Evolutionary conservation across 1,140 invertebrate genomes (phyloP), one percentile per base, ranked within the genome.

Genomic region (Atta cephalotes): DNA sequence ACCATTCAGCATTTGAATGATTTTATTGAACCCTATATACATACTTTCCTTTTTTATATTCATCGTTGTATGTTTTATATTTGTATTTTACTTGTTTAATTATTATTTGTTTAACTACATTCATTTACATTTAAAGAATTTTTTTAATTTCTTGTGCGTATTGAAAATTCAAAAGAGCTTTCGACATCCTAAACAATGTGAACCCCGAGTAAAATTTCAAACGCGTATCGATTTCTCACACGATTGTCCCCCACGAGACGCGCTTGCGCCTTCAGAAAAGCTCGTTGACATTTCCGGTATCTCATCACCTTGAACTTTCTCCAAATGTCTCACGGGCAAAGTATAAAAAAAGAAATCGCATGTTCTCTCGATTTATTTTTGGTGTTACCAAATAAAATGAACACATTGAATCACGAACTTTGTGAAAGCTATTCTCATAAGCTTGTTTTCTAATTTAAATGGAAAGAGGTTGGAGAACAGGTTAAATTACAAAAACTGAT

Each of bases 171-270:
- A 49, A 45, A 68, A 14, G 10, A 21, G 12, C 9, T 21, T 21
- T 65, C 9, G 18, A 35, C 18, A 35, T 18, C 3, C 16, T 31
- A 39, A 39, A 68, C 5, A 70, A 25, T 51, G 14, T 39, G 7
- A 39, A 39, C 35, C 35, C 12, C 10, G 4, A 70, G 5, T 7
- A 89, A 12, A 3, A 88, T 87, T 92, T 92, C 60, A 84, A 91
- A 90, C 84, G 39, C 39, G 58, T 87, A 91, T 92, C 91, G 87
- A 91, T 92, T 88, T 80, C 35, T 66, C 68, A 84, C 87, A 90
- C 18, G 9, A 0, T 39, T 21, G 65, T 68, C 31, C 12, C 14
- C 12, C n/a, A 49, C 39, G 53, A 62, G 86, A 71, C 49, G 65
- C 66, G 65, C 70, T 77, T 71, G 79, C 88, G 86, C 80, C 45